Conservation (phyloP, 23 tunicate species). For the Halocynthia roretzi region DNA sequence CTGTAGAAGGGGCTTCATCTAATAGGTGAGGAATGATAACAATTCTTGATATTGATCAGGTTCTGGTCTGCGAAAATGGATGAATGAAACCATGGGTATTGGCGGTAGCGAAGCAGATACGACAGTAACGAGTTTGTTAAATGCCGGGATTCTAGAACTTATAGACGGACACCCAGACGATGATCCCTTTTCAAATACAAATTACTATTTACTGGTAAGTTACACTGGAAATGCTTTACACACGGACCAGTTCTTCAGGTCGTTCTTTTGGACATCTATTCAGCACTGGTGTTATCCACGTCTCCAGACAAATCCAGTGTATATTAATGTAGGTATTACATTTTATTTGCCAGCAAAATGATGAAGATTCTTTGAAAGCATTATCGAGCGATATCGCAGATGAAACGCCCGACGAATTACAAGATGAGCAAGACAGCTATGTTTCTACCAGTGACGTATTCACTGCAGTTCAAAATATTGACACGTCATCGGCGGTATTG, state of each 20-base stretch:
- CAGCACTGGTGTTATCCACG: no score
- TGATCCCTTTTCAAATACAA: slow-evolving; percentile 30
- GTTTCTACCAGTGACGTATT: neutral
- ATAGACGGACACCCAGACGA: slow-evolving; percentile 10
- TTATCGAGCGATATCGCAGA: no score
- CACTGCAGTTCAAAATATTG: neutral
- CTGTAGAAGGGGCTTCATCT: no score
- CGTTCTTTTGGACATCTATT: no score
- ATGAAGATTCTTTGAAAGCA: no score
- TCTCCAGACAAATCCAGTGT: no score
- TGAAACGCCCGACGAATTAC: no score
- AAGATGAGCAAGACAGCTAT: no score
- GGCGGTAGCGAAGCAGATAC: slow-evolving; percentile 37
- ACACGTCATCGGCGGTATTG: slow-evolving; percentile 17
- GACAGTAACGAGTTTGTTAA: slow-evolving; percentile 25
- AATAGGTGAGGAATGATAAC: neutral
- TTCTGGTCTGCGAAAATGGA: slow-evolving; percentile 48
- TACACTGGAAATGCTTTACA: no score
- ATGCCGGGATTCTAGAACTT: slow-evolving; percentile 34
- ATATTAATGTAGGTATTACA: neutral
- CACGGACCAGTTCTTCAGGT: no score
- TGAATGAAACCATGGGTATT: slow-evolving; percentile 38
- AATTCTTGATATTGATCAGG: slow-evolving; percentile 23
- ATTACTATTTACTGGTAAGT: slow-evolving; percentile 46
- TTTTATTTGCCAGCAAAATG: neutral